Base-by-base conservation (phyloP, 1,140 invertebrate genomes). In the Atta texana region DNA sequence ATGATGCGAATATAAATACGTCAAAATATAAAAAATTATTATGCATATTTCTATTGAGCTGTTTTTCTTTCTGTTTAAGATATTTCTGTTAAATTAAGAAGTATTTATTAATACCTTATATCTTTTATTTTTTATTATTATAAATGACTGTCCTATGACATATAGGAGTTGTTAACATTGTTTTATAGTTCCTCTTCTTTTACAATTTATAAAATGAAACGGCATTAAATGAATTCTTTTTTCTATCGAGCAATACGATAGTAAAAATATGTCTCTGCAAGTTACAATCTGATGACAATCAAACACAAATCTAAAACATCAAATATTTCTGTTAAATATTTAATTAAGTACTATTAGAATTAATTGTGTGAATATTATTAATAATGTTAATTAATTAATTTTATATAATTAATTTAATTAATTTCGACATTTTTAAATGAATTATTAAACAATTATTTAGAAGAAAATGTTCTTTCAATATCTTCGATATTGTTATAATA, bases 1-100 rank as follows among this genome's bases (percentile, higher is more conserved):
- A 57, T 6, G n/a, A 3, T 10, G 34, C 6, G 8, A 76, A 3
- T 24, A 76, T 16, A 6, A 34, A 76, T 3, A 21, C 10, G 8
- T 76, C 31, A 76, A 76, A 21, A 39, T 39, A 14, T 21, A 63
- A 44, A 64, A 51, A 53, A 44, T 59, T 16, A 12, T 78, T 78
- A 68, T 68, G 24, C 24, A 21, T 7, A 77, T 21, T 14, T 77
- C 57, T 39, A 21, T 53, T 21, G 28, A 66, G 14, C 12, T 2
- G 14, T 21, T 49, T 55, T 2, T 55, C 2, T 10, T 14, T 53
- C 44, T 24, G 24, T 24, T 24, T 24, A 24, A 24, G 24, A 24
- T 24, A 24, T 24, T 24, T 24, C 24, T 66, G 8, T 66, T 68
- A n/a, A 68, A 6, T 34, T 6, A 34, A 34, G 44, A 55, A 21